Evolutionary conservation across 2,888 invertebrate genomes (phyloP), one percentile per base, ranked within the genome.

Genomic region (Sepioteuthis lessoniana): DNA sequence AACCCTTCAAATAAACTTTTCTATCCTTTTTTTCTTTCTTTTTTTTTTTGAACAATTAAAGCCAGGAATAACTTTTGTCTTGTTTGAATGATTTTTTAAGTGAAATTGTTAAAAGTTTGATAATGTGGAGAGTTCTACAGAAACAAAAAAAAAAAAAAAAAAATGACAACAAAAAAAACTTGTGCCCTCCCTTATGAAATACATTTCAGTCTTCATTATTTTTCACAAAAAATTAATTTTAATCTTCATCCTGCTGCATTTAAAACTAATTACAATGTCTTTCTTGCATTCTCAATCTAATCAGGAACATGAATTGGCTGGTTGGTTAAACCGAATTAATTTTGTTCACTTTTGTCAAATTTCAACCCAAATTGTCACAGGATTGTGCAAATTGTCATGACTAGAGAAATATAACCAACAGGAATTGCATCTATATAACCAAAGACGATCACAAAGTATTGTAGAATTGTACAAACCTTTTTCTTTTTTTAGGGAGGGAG

Each of bases 51-150:
- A 76, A 76, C 76, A 76, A 76, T 76, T 76, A 76, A 35, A 76
- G 19, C n/a, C n/a, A 76, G 76, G n/a, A 76, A 76, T 76, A n/a
- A 76, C 76, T 76, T 76, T 76, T 76, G 76, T 76, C 76, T 76
- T 76, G 76, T 76, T 35, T 76, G 25, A 76, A 76, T 76, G 76
- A 76, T 35, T 76, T 76, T 76, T 76, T 76, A 76, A 76, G 76
- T 76, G 76, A 76, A 76, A 76, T 76, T 76, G n/a, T 76, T 76
- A n/a, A 76, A 76, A n/a, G n/a, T 76, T 76, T 76, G n/a, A 76
- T n/a, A 76, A 76, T 76, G 76, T 76, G 76, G n/a, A 76, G 76
- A 76, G 76, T 35, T 35, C n/a, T n/a, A n/a, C 16, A 76, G n/a
- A n/a, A 76, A 76, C 10, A 25, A n/a, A 4, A 19, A 55, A 21